These are phyloP conservation scores for Halcyon badia DNA, from an alignment of 2,797 vertebrate species.

Conservation along the genomic window DNA sequence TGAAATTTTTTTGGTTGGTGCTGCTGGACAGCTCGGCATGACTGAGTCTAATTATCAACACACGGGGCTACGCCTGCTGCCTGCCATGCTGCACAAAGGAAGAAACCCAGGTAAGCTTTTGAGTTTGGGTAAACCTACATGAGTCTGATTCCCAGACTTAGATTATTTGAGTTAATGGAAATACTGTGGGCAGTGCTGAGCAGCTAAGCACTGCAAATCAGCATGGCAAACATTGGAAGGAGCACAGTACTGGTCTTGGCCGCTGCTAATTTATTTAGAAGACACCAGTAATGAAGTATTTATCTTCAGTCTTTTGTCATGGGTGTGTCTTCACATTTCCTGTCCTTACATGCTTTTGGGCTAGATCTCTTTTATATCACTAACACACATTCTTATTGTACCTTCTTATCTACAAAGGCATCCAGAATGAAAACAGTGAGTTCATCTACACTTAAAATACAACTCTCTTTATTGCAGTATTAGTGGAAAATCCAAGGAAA, in stretches of 20 bases:
- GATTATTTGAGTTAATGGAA: not conserved
- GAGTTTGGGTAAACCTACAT: not conserved
- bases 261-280: not conserved
- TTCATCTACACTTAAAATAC: not conserved
- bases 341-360: not conserved
- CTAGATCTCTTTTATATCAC: not conserved
- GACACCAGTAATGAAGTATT: not conserved
- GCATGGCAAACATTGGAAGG: not conserved
- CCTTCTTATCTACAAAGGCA: not conserved
- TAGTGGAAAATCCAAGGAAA: constrained; percentile 29
- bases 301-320: not conserved
- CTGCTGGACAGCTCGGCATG: not conserved
- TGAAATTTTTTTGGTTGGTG: not conserved
- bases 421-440: constrained; percentile 6
- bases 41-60: not conserved
- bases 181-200: not conserved
- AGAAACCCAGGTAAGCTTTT: not conserved
- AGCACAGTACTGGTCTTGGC: not conserved
- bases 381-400: not conserved
- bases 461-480: constrained; percentile 51
- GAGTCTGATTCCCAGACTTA: not conserved
- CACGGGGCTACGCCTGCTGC: not conserved
- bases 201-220: accelerated
- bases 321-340: not conserved
- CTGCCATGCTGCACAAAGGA: not conserved